Conservation (phyloP, 1,140 invertebrate genomes). For the Monochamus saltuarius region DNA sequence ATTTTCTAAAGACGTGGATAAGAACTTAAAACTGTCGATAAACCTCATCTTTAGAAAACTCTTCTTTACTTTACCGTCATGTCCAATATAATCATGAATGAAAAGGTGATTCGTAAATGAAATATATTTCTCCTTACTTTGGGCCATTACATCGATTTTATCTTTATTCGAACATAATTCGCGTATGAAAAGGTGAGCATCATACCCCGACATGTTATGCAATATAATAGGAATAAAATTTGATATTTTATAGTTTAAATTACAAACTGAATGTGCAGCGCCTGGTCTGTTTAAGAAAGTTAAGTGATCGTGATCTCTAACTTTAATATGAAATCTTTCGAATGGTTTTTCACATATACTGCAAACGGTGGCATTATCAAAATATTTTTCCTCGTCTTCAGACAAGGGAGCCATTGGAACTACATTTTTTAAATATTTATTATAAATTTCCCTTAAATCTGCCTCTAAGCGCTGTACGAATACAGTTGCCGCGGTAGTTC, state of each 20-base stretch:
- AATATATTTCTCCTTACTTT: conserved; percentile 19
- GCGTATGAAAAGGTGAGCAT: conserved; percentile 9
- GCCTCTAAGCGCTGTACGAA: background rate
- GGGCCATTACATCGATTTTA: background rate
- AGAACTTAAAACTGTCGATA: conserved; percentile 44
- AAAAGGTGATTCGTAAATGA: conserved; percentile 34
- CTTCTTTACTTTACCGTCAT: conserved; percentile 5
- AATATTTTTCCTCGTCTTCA: no score
- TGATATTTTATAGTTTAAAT: conserved; percentile 4
- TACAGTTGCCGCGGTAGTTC: background rate
- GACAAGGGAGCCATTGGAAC: no score
- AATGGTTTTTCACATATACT: conserved; percentile 33
- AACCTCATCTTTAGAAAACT: conserved; percentile 38
- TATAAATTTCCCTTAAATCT: no score
- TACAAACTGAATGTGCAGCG: background rate
- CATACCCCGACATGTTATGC: conserved; percentile 7
- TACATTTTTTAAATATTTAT: no score
- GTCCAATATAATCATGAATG: conserved; percentile 18
- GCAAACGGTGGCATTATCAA: no score
- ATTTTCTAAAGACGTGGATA: conserved; percentile 30
- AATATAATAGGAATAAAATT: conserved; percentile 11
- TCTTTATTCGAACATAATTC: background rate
- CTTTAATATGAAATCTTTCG: conserved; percentile 25
- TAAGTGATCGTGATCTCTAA: conserved; percentile 41
- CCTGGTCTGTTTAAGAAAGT: conserved; percentile 30